phyloP scores from a whole-genome alignment of 2,113 vertebrate species.

The Sterna hirundo region DNA sequence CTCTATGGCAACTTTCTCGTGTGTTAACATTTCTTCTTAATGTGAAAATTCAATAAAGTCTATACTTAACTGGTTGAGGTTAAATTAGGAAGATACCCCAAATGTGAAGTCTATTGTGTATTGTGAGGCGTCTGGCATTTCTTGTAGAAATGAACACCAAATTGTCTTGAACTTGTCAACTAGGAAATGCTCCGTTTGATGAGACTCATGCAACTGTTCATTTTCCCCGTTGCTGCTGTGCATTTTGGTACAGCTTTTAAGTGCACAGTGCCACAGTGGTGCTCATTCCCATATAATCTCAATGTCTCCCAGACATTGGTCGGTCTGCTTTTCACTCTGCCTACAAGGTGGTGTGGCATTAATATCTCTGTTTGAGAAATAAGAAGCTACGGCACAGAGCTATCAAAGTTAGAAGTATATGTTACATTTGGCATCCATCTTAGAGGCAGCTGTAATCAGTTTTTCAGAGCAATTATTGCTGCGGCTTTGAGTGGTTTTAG shows the following conservation, averaged over 20 bases:
- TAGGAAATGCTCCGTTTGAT: not conserved
- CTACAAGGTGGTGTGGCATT: not conserved
- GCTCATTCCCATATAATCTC: not conserved
- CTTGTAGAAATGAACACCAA: not conserved
- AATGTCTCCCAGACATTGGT: not conserved
- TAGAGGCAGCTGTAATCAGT: not conserved
- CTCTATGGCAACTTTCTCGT: constrained; percentile 55
- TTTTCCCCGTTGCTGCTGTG: not conserved
- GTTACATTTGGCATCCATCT: not conserved
- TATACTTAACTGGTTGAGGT: not conserved
- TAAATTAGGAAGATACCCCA: not conserved
- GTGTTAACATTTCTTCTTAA: constrained; percentile 24
- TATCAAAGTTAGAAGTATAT: not conserved
- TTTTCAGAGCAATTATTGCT: not conserved
- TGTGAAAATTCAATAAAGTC: constrained; percentile 34
- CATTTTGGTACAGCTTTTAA: not conserved
- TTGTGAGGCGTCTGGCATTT: not conserved
- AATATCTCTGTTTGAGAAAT: not conserved
- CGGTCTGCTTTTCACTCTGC: not conserved
- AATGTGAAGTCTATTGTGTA: not conserved
- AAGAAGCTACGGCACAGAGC: not conserved
- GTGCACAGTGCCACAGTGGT: not conserved
- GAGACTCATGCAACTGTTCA: not conserved
- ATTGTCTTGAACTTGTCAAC: not conserved
- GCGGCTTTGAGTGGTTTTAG: not conserved